Evolutionary conservation across 2,888 invertebrate genomes (phyloP), one percentile per base, ranked within the genome.

Genomic region (Tenthredo mesomela): DNA sequence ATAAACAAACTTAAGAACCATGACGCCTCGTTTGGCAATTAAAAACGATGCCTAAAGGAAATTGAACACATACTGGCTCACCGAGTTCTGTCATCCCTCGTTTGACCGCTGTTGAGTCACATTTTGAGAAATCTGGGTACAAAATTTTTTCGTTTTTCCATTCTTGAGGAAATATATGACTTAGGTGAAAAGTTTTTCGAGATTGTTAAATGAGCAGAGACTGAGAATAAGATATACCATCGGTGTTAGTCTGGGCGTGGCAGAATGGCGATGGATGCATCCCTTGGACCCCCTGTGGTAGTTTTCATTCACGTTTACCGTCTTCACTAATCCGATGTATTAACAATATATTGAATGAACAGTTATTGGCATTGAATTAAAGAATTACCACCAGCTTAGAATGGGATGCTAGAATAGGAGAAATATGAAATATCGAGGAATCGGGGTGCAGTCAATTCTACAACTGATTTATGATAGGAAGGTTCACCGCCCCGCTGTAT

Each of bases 301-400:
- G 29, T 54, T 54, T n/a, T 50, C 47, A 67, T 82, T 65, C 29
- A 47, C n/a, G 40, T 73, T n/a, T 10, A 40, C 37, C 37, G 37
- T 61, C 80, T 33, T 33, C 37, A 12, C 80, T 82, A 82, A 65
- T 82, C 67, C 67, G 43, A 25, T 9, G n/a, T 40, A 70, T 47
- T 40, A 47, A 47, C 29, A 47, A 67, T 82, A 67, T 82, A 47
- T 47, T 33, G 7, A 40, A 40, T 25, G 82, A 47, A 47, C 67
- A 10, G 65, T 82, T 82, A 65, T 82, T 65, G 47, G 67, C 21
- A 82, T 82, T 40, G 25, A 82, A 82, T 82, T 82, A 29, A 70
- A 82, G 82, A 82, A 67, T 82, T 47, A 47, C 54, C 82, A 65
- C 18, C 67, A 70, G 67, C 47, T 82, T 70, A 33, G 82, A 70